Base-by-base conservation (phyloP, 2,888 invertebrate genomes). In the Hyppa rectilinea region DNA sequence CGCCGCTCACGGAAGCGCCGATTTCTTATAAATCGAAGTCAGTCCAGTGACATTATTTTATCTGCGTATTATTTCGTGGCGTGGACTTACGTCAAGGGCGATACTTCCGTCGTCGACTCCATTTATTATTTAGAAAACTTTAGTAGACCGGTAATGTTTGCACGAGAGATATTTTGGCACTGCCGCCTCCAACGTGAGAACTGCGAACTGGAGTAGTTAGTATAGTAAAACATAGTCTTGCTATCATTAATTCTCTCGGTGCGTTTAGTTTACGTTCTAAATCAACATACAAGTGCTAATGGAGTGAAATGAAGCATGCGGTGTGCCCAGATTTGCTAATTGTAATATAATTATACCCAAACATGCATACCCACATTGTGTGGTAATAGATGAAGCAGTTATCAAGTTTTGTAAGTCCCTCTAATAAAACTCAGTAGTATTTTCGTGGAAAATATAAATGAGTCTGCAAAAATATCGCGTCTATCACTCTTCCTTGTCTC, bases 81-180 rank as follows among this genome's bases (percentile, higher is more conserved):
- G 78, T 81, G 71, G 85, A 85, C 78, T 89, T 87, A 85, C 91
- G 91, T 89, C 93, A 93, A 90, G 89, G 88, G 88, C 89, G 73
- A 89, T 89, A 90, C 89, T 91, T 93, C 93, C 91, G 91, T 93
- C 92, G 88, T 88, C 90, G 75, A 71, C 53, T 73, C 80, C 87
- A 92, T 93, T 92, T 93, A 90, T 92, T 94, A 94, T 93, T 92
- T 90, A 86, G 92, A 91, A 93, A 92, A 91, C 89, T 92, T 90
- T 85, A 83, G 89, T 86, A 86, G 89, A 88, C 87, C 81, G 81
- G 84, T 87, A 87, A 80, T 91, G 91, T 91, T 91, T 90, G 88
- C 75, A 80, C 75, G 87, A 82, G 88, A 90, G 90, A 91, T 95
- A 94, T 94, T 95, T 94, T 90, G 88, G 89, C 93, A 92, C 86